Evolutionary conservation across 2,113 vertebrate species (phyloP), one percentile per base, ranked within the genome.

Genomic region (Copsychus sechellarum): DNA sequence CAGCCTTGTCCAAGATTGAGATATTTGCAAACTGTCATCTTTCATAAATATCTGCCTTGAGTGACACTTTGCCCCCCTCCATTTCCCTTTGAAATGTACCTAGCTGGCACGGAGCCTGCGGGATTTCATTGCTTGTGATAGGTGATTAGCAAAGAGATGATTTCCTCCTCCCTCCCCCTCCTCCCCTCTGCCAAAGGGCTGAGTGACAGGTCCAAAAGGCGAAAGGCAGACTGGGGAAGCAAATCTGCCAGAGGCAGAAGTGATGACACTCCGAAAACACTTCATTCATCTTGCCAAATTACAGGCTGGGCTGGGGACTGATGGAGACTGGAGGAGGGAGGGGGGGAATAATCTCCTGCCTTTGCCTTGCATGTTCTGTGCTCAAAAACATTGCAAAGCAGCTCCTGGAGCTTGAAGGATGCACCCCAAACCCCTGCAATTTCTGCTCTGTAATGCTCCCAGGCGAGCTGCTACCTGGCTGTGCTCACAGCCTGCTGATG

Each of bases 1-100:
- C 98, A 98, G 98, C 97, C 98, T 98, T 98, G 98, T 97, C 97
- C 97, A 98, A 99, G 99, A 99, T 98, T 99, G 99, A 99, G 99
- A 99, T 99, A 99, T 99, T 99, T 99, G 98, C 98, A 99, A 99
- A 99, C 98, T 99, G 99, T 99, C 99, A 99, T 98, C 98, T 98
- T 98, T 98, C 98, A 99, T 99, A 99, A 99, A 99, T 98, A 99
- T 98, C 98, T 98, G 97, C 98, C 97, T 98, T 98, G 97, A 98
- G 96, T 98, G 98, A 98, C 97, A 98, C 97, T 92, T 96, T 96
- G 92, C 92, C 90, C 96, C 96, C 95, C 96, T 93, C 56, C 56
- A 36, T 92, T 96, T 97, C 96, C 94, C 96, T 97, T 96, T 97
- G 97, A 98, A 98, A 97, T 94, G 98, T 96, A 98, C 98, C 96